Base-by-base conservation (phyloP, 2,113 vertebrate genomes). In the Eptesicus fuscus region DNA sequence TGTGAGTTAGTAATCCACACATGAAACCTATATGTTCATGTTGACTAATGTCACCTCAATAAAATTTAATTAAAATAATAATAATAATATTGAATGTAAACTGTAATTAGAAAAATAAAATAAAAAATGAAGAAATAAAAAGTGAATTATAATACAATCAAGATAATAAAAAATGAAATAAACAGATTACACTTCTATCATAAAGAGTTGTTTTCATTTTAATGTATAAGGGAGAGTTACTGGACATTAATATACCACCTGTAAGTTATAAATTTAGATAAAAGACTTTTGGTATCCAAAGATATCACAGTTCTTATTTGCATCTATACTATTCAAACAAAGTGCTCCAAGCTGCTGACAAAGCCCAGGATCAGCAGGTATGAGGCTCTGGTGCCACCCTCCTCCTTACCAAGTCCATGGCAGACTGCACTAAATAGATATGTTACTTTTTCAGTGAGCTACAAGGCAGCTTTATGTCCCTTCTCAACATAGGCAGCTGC, bases 161-260 rank as follows among this genome's bases (percentile, higher is more conserved):
- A 74, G 61, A 40, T 23, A 32, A 49, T 3, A 84, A 73, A 86
- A 42, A 47, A 90, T 51, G 35, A 80, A 65, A 78, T 11, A 90
- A 67, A 83, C 14, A 56, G 18, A 51, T 16, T 12, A 37, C 23
- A 47, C 74, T 92, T 83, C 16, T 56, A 61, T 44, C 51, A 56
- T 65, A 37, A 84, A 70, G 1, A 87, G 49, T 30, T 35, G 70
- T 49, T 86, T 80, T 70, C 53, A 37, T 65, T 88, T 56, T 93
- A 78, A 53, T 61, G 22, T 32, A 86, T 69, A 42, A 94, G 2
- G 7, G 9, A 85, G 44, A 96, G 47, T 86, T 76, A 80, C 6
- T 86, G 13, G 10, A 30, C 30, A 59, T 9, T 9, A 8, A 51
- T 37, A 44, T 20, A 47, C 4, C 25, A 51, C 2, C 74, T 7